phyloP scores from a whole-genome alignment of 2,888 invertebrate species.

The Macaria liturata region DNA sequence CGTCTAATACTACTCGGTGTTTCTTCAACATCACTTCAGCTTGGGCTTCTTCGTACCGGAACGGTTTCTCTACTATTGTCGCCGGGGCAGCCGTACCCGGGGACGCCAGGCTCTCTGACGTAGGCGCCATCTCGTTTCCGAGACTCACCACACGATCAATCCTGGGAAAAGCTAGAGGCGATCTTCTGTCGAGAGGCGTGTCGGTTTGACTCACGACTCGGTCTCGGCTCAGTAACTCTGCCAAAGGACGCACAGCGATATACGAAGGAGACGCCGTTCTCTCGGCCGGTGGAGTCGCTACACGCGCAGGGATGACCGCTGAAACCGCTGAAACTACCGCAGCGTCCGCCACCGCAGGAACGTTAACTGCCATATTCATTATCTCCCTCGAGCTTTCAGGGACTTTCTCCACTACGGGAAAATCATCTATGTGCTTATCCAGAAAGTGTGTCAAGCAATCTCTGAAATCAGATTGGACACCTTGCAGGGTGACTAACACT shows the following conservation, averaged over 20 bases:
- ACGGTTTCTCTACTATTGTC: conserved; percentile 33
- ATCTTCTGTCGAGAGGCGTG: conserved; percentile 21
- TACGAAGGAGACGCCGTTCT: conserved; percentile 39
- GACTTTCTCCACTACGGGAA: conserved; percentile 54
- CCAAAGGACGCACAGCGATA: conserved; percentile 69
- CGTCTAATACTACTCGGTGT: conserved; percentile 66
- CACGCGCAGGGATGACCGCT: conserved; percentile 6
- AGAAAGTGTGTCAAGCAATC: conserved; percentile 72
- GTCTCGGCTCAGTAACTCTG: conserved; percentile 57
- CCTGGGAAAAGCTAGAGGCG: conserved; percentile 50
- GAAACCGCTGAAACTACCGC: background rate
- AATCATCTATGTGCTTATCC: conserved; percentile 69
- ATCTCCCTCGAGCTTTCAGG: conserved; percentile 14
- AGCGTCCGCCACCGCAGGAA: background rate
- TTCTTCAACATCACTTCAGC: conserved; percentile 62
- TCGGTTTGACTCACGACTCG: conserved; percentile 11
- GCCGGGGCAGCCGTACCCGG: conserved; percentile 31
- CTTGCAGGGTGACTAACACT: conserved; percentile 69
- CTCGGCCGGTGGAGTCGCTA: conserved; percentile 23
- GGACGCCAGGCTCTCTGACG: conserved; percentile 40
- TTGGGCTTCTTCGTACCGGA: conserved; percentile 64
- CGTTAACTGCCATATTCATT: conserved; percentile 1
- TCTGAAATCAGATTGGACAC: conserved; percentile 53
- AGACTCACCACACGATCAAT: conserved; percentile 83
- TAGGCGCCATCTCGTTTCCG: conserved; percentile 44